Conservation (phyloP, 2,113 vertebrate genomes). For the Silurus glanis region DNA sequence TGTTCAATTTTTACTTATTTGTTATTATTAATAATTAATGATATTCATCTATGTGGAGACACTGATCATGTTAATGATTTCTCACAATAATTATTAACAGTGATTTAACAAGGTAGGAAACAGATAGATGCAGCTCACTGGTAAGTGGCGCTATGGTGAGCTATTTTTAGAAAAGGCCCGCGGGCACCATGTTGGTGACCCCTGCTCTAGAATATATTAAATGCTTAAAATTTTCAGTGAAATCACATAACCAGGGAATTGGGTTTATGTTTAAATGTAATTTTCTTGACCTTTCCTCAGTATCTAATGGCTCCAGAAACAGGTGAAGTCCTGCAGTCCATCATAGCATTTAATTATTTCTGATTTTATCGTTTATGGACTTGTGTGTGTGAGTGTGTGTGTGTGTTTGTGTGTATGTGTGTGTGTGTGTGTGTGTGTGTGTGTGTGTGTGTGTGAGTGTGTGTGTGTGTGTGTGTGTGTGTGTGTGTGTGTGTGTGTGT, state of each 20-base stretch:
- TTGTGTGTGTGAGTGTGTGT: background rate
- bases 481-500: background rate
- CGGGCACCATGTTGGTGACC: too few relatives aligned
- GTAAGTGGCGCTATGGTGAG: too few relatives aligned
- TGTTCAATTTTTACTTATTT: too few relatives aligned
- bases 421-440: too few relatives aligned
- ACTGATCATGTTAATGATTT: too few relatives aligned
- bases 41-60: too few relatives aligned
- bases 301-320: background rate
- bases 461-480: background rate
- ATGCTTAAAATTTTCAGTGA: background rate
- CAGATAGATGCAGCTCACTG: too few relatives aligned
- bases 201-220: background rate
- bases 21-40: too few relatives aligned
- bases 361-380: slow-evolving; percentile 2
- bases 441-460: background rate
- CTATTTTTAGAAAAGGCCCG: too few relatives aligned
- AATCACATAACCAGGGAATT: background rate
- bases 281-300: background rate
- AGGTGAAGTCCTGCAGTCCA: background rate
- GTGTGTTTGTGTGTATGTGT: background rate
- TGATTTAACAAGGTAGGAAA: too few relatives aligned
- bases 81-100: too few relatives aligned
- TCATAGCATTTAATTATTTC: background rate
- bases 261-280: background rate